Base-by-base conservation (phyloP, 2,797 vertebrate genomes). In the Galagoides demidoff region DNA sequence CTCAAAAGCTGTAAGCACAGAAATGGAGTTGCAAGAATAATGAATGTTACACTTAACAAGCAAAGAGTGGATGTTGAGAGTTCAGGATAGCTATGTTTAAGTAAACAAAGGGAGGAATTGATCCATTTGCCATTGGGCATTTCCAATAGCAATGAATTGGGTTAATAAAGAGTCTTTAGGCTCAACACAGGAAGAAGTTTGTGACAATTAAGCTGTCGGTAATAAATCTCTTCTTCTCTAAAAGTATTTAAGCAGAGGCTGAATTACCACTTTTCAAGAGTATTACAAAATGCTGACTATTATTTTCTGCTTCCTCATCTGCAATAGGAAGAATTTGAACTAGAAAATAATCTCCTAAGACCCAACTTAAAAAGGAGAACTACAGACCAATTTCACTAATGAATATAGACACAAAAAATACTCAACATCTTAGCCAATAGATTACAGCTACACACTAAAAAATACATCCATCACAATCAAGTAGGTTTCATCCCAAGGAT, bases 21-120 rank as follows among this genome's bases (percentile, higher is more conserved):
- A 92, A 79, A 31, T 73, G 76, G 12, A 74, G 34, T 34, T 86
- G 16, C 14, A 79, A 92, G 59, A 94, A 92, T 43, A 22, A 90
- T 83, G 61, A 95, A 39, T 49, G 59, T 49, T 39, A 13, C 11
- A 34, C 16, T n/a, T 70, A 84, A 52, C 9, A 61, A 31, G 31
- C 27, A 49, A 52, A 82, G 31, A 39, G 10, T 81, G 8, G 3
- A 4, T 91, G 17, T 37, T 73, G n/a, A 45, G 23, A 82, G 20
- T 78, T 78, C 64, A 49, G 55, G 11, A 59, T 17, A 83, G 45
- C 57, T 81, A 27, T 77, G 55, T 81, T 95, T 91, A 94, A 66
- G 64, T 49, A 70, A 95, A 68, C 43, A 76, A 89, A 52, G 37
- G n/a, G 6, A 66, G 22, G 10, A 64, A 70, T 45, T 34, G 4